These are phyloP conservation scores for Pantherophis vulpinus DNA, from an alignment of 2,797 vertebrate species.

Conservation along the genomic window DNA sequence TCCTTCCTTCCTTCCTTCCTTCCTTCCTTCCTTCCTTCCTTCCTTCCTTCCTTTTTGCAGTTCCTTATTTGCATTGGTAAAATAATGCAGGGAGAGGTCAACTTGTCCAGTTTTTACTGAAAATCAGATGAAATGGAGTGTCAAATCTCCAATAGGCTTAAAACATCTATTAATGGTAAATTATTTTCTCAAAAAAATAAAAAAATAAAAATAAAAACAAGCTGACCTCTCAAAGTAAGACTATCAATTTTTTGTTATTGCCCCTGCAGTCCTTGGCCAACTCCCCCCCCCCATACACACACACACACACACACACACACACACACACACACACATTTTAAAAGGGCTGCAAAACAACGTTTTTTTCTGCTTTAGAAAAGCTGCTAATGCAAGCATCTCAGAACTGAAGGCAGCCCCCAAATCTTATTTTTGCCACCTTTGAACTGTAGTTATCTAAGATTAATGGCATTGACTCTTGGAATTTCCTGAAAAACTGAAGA, in stretches of 20 bases:
- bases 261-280: background rate
- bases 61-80: background rate
- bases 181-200: background rate
- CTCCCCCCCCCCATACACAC: too few species aligned
- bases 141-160: background rate
- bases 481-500: background rate
- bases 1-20: too few species aligned
- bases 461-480: background rate
- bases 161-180: too few species aligned
- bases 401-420: background rate
- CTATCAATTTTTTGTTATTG: background rate
- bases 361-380: background rate
- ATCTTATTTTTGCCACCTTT: background rate
- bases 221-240: background rate
- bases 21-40: too few species aligned
- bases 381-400: background rate
- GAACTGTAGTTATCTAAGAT: background rate
- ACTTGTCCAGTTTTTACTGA: too few species aligned
- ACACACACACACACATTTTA: background rate
- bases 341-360: background rate
- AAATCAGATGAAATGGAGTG: background rate
- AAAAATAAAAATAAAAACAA: background rate
- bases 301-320: rapidly evolving
- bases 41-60: too few species aligned
- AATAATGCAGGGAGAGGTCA: background rate